phyloP scores from a whole-genome alignment of 2,888 invertebrate species.

The Sminthurides aquaticus region DNA sequence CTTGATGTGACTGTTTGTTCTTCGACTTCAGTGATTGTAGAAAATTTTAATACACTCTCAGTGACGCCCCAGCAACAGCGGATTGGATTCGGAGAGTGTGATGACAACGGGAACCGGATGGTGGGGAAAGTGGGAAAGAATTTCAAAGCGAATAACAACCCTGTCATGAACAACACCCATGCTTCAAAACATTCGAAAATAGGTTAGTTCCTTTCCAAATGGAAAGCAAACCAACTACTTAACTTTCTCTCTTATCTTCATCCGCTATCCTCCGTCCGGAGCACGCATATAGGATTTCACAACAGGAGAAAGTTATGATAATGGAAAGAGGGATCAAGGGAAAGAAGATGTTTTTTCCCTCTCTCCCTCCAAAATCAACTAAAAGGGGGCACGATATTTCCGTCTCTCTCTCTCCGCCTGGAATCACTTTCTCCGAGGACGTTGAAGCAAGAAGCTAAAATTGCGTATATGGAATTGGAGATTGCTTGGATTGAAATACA shows the following conservation, averaged over 20 bases:
- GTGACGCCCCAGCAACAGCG: conserved; percentile 1
- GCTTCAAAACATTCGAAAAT: conserved; percentile 3
- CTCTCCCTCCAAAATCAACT: no score
- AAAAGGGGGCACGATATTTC: no score
- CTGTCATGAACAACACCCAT: conserved; percentile 7
- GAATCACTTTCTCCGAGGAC: no score
- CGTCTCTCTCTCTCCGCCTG: no score
- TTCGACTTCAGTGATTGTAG: conserved; percentile 10
- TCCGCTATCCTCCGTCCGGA: neutral
- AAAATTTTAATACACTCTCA: conserved; percentile 9
- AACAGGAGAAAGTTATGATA: no score
- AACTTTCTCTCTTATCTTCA: neutral
- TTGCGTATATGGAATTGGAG: no score
- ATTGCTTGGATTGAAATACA: no score
- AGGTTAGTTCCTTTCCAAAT: conserved; percentile 2
- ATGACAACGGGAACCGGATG: conserved; percentile 7
- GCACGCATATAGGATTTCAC: neutral
- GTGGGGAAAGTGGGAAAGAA: conserved; percentile 4
- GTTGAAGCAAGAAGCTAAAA: no score
- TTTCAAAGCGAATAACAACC: neutral
- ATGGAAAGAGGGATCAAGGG: no score
- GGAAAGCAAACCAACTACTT: neutral
- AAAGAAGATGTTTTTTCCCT: no score
- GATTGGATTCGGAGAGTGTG: neutral
- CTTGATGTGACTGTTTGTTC: conserved; percentile 7